Base-by-base conservation (phyloP, 2,113 vertebrate species). In the Barnardius zonarius region DNA sequence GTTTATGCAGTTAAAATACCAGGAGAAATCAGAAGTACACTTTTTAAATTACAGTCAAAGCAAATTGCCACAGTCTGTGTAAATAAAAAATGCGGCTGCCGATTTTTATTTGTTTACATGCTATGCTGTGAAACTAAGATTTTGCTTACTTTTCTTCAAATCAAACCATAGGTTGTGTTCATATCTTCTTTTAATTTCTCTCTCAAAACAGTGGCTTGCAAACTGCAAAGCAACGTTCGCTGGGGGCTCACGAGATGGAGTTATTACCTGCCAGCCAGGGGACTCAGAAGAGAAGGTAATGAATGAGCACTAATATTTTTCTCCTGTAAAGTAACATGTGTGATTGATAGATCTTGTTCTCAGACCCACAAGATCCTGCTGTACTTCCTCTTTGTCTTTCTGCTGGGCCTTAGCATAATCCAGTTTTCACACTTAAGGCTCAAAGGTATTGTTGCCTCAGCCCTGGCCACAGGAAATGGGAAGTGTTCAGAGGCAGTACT, bases 261-360 rank as follows among this genome's bases (percentile, higher is more conserved):
- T 99, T 41, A 98, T 98, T 82, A 98, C 98, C 57, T 98, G 98
- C 87, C 98, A 98, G 93, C 99, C 99, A 33, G 99, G 99, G 83
- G 99, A 99, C 97, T 99, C 99, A 0, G 99, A 99, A 95, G 99
- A 99, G 97, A 99, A 99, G 99, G 99, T 99, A 99, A 98, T 59
- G 59, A 88, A 86, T 54, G 61, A 52, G 83, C 85, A 41, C 51
- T 68, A 52, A 77, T 90, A 44, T 79, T 67, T 84, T 37, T 81
- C 30, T 91, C 69, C 87, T 84, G 28, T 78, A 25, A 73, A 91
- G 59, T 92, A 92, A 91, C 20, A 25, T 12, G 52, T 63, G 51
- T 91, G 57, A 48, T 63, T 91, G 62, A 41, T 63, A 1, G 16
- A 44, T 69, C 61, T 87, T 82, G n/a, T 86, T 79, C 64, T 74